These are phyloP conservation scores for Cerceris ruficornis DNA, from an alignment of 2,888 invertebrate genomes.

Conservation along the genomic window DNA sequence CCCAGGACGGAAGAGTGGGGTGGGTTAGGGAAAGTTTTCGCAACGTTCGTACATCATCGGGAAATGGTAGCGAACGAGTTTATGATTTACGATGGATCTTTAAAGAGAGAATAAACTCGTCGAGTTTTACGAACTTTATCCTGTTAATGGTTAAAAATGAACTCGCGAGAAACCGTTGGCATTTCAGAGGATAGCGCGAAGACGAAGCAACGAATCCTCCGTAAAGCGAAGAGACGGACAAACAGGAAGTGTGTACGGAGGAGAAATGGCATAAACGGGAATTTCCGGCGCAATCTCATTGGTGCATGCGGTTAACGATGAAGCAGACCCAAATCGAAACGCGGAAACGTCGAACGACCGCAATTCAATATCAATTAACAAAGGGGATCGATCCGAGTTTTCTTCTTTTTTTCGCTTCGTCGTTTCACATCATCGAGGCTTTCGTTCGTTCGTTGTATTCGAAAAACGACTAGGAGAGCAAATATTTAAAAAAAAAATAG, in stretches of 20 bases:
- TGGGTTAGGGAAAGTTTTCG: constrained; percentile 64
- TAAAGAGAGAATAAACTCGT: constrained; percentile 9
- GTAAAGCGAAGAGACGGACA: not conserved
- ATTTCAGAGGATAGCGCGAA: no score
- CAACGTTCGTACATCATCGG: constrained; percentile 46
- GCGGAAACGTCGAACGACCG: constrained; percentile 24
- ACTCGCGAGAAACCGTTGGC: no score
- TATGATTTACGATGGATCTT: constrained; percentile 34
- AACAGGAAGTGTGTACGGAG: not conserved
- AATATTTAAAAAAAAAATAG: not conserved
- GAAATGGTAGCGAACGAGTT: constrained; percentile 47
- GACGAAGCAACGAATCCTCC: no score
- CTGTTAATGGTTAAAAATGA: no score
- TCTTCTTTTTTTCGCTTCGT: constrained; percentile 43
- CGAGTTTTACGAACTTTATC: no score
- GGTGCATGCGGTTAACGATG: constrained; percentile 56
- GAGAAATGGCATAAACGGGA: constrained; percentile 6
- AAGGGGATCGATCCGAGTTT: constrained; percentile 38
- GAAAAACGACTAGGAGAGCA: not conserved
- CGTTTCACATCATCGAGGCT: constrained; percentile 52
- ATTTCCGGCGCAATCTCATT: constrained; percentile 20
- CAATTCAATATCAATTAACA: constrained; percentile 34
- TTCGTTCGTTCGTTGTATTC: constrained; percentile 45
- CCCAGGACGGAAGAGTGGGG: constrained; percentile 61
- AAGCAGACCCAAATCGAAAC: constrained; percentile 41